Conservation (phyloP, 2,888 invertebrate species). For the Pristionchus japonicus region DNA sequence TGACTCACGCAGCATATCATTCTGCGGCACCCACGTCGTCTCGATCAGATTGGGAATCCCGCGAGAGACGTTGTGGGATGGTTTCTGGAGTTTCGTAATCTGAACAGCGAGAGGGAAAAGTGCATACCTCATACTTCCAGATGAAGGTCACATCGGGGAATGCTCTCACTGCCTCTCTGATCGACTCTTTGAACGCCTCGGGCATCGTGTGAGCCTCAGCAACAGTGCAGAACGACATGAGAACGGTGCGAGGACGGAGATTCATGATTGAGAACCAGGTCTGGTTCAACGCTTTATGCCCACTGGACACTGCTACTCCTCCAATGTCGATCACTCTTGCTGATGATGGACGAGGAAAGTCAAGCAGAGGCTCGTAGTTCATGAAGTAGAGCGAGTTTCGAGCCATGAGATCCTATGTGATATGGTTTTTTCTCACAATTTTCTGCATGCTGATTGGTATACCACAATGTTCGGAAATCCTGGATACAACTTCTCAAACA, state of each 20-base stretch:
- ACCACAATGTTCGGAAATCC: conserved; percentile 15
- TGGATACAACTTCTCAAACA: not conserved
- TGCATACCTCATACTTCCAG: conserved; percentile 42
- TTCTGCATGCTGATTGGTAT: too few species aligned
- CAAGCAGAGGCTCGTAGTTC: conserved; percentile 25
- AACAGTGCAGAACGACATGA: conserved; percentile 16
- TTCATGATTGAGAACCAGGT: not conserved
- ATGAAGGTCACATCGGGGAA: conserved; percentile 38
- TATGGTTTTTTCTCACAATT: too few species aligned
- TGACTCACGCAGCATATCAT: conserved; percentile 34
- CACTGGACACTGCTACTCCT: conserved; percentile 15
- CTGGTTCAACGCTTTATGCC: not conserved
- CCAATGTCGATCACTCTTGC: conserved; percentile 42
- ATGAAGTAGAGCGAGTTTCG: conserved; percentile 6
- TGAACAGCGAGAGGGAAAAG: too few species aligned
- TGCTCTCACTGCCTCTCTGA: conserved; percentile 26
- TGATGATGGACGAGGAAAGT: conserved; percentile 25
- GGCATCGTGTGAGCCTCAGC: conserved; percentile 29
- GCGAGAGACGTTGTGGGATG: not conserved
- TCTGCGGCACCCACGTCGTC: conserved; percentile 28
- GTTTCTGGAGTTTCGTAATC: not conserved
- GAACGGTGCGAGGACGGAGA: conserved; percentile 17
- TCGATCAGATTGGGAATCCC: conserved; percentile 27
- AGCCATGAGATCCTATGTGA: not conserved
- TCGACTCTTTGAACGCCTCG: conserved; percentile 49